A percentile compares a stretch with the other conserved stretches of the same genome.
Evolutionary conservation across 2,113 vertebrate genomes (phyloP).

Genomic region (Colistium nudipinnis): DNA sequence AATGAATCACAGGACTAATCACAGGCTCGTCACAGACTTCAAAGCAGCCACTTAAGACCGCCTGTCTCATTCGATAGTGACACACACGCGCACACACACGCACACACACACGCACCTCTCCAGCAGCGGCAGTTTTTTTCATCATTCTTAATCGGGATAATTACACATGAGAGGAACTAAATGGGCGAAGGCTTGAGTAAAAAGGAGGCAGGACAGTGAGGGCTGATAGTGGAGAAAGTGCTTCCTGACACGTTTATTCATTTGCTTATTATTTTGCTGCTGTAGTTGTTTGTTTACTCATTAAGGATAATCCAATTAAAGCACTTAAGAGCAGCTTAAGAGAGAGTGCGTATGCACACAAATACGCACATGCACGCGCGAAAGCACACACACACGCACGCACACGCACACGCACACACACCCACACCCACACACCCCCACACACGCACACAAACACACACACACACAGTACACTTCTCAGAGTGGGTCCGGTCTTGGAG

Average conservation of each 20-base stretch:
- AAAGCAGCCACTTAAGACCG: conserved; percentile 70
- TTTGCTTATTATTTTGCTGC: conserved; percentile 70
- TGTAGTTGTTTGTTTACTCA: conserved; percentile 76
- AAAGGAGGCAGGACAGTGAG: conserved; percentile 32
- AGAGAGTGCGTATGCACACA: conserved; percentile 33
- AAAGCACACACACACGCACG: conserved; percentile 39
- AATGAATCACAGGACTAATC: conserved; percentile 67
- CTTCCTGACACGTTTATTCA: conserved; percentile 60
- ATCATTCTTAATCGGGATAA: conserved; percentile 67
- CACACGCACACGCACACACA: conserved; percentile 51
- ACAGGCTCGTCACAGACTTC: conserved; percentile 58
- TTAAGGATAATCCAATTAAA: conserved; percentile 79
- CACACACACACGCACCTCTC: conserved; percentile 31
- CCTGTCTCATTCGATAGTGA: conserved; percentile 57
- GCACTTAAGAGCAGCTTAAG: conserved; percentile 72
- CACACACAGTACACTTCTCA: conserved; percentile 41
- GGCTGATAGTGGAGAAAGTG: conserved; percentile 25
- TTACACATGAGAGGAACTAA: conserved; percentile 66
- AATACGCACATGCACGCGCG: conserved; percentile 48
- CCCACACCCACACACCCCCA: conserved; percentile 44
- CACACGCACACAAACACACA: conserved; percentile 51
- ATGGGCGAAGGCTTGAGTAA: conserved; percentile 48
- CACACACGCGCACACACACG: conserved; percentile 22
- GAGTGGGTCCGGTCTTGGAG: conserved; percentile 63
- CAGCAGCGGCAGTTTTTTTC: conserved; percentile 57